phyloP scores from a whole-genome alignment of 2,797 vertebrate species.

The Lagodon rhomboides region DNA sequence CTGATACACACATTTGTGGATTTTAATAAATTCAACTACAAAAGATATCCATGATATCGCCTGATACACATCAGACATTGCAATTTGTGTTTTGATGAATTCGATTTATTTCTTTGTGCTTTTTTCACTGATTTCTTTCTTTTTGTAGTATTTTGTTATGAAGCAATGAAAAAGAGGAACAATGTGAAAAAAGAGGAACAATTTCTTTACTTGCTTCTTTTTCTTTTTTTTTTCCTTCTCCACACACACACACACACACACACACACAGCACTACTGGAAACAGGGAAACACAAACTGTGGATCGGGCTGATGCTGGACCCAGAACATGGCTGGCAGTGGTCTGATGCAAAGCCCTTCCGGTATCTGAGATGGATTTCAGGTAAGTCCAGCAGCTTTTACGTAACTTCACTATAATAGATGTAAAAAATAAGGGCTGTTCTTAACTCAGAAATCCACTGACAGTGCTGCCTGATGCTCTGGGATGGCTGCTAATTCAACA shows the following conservation, averaged over 20 bases:
- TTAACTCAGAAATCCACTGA: too few relatives aligned
- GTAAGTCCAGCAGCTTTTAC: constrained; percentile 74
- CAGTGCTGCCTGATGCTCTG: not conserved
- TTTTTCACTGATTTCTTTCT: constrained; percentile 18
- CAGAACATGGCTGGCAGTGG: constrained; percentile 94
- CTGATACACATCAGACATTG: not conserved
- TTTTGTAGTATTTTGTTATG: constrained; percentile 18
- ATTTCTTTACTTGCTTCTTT: constrained; percentile 37
- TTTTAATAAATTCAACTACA: not conserved
- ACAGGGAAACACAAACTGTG: constrained; percentile 83
- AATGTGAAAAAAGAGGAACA: constrained; percentile 51
- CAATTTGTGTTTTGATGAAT: not conserved
- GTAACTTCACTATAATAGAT: not conserved
- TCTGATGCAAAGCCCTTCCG: constrained; percentile 88
- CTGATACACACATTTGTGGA: not conserved
- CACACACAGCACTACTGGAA: constrained; percentile 59
- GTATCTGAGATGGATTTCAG: constrained; percentile 92
- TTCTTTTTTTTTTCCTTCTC: constrained; percentile 22
- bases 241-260: constrained; percentile 33
- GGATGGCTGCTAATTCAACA: too few relatives aligned
- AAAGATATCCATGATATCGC: not conserved
- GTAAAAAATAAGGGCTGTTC: not conserved
- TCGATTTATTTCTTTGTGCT: not conserved
- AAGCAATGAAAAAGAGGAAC: constrained; percentile 61
- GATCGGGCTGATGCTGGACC: constrained; percentile 91